phyloP scores from a whole-genome alignment of 2,888 invertebrate species.

The Himalopsyche japonica region DNA sequence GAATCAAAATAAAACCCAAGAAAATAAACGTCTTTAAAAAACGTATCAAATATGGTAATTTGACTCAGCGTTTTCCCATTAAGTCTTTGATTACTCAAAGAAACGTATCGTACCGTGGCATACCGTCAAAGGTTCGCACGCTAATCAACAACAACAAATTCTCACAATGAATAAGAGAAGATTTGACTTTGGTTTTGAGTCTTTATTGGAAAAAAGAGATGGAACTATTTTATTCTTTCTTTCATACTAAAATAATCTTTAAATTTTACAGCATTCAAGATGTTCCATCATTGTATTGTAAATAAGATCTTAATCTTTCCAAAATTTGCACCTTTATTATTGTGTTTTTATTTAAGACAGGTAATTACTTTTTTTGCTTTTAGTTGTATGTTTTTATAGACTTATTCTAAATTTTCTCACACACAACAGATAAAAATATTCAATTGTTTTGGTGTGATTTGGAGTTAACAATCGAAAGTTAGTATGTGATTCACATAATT shows the following conservation, averaged over 20 bases:
- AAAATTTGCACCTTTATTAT: conserved; percentile 29
- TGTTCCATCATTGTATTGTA: conserved; percentile 14
- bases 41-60: not conserved
- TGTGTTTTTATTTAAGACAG: conserved; percentile 6
- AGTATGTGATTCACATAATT: not conserved
- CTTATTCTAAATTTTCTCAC: not conserved
- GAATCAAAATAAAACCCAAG: too few species aligned
- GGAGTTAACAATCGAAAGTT: not conserved
- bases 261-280: not conserved
- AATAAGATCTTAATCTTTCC: conserved; percentile 17
- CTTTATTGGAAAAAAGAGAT: not conserved
- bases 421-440: not conserved
- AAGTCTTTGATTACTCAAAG: not conserved
- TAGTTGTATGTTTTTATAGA: not conserved
- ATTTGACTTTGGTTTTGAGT: not conserved
- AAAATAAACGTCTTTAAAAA: too few species aligned
- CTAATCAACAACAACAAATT: conserved; percentile 25
- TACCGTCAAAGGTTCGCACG: conserved; percentile 28
- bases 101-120: conserved; percentile 30
- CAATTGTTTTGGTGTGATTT: not conserved
- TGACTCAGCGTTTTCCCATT: not conserved
- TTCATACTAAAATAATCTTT: not conserved
- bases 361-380: conserved; percentile 17
- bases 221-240: not conserved
- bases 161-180: conserved; percentile 17